Percentiles rank a stretch among this genome's conserved stretches.
Conservation (phyloP, 2,113 vertebrate species). For the Zosterops lateralis region DNA sequence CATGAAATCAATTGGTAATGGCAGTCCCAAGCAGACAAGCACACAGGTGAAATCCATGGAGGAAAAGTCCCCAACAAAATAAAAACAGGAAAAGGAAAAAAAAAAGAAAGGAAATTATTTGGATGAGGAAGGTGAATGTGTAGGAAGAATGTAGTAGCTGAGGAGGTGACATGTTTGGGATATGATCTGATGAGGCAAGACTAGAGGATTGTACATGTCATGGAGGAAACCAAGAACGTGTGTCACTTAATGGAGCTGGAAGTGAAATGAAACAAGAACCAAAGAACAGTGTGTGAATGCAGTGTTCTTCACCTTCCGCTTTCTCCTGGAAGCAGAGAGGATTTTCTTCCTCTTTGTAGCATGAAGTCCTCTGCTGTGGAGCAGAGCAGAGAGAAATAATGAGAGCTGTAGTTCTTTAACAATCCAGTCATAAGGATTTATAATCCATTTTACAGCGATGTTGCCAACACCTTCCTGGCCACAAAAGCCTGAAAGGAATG, state of each 20-base stretch:
- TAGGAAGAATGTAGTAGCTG: not conserved
- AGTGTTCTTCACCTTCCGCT: not conserved
- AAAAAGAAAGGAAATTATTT: not conserved
- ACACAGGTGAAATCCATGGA: not conserved
- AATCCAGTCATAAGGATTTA: not conserved
- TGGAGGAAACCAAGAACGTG: not conserved
- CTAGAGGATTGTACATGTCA: not conserved
- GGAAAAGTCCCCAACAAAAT: accelerated
- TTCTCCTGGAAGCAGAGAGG: not conserved
- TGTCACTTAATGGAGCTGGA: not conserved
- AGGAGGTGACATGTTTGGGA: not conserved
- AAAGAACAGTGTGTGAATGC: accelerated
- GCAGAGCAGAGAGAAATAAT: not conserved
- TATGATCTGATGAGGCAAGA: not conserved
- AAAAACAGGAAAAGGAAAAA: not conserved
- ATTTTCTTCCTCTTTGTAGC: not conserved
- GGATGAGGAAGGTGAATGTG: not conserved
- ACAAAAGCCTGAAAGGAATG: not conserved
- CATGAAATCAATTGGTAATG: not conserved
- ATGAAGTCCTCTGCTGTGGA: not conserved
- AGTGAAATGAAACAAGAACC: not conserved
- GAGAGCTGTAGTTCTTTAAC: not conserved
- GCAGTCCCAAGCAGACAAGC: not conserved
- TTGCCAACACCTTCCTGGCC: not conserved
- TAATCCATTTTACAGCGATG: not conserved